Percentiles rank a stretch among this genome's conserved stretches.
Evolutionary conservation across 2,888 invertebrate genomes (phyloP).

Genomic region (Stenichneumon culpator): DNA sequence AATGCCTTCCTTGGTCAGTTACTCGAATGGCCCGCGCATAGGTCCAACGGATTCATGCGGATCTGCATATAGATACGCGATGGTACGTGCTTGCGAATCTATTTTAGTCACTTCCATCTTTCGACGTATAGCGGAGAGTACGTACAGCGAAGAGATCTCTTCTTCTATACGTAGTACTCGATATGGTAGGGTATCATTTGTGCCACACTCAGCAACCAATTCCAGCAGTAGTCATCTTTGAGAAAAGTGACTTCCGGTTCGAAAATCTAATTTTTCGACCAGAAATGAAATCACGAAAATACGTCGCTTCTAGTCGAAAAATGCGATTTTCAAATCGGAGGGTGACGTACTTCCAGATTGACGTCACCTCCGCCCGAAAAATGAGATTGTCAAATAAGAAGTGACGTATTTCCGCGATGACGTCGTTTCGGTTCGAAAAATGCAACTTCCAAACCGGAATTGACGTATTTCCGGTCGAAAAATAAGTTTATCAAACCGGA

Average conservation of each 20-base stretch:
- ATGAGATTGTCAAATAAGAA: too few species aligned
- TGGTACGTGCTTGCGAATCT: conserved; percentile 45
- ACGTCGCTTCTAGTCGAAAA: too few species aligned
- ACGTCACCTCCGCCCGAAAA: too few species aligned
- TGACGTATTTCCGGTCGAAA: too few species aligned
- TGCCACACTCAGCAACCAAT: background rate
- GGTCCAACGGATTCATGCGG: conserved; percentile 29
- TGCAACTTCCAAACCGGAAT: too few species aligned
- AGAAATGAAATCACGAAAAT: too few species aligned
- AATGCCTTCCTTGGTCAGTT: conserved; percentile 60
- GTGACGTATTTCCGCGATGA: too few species aligned
- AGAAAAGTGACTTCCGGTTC: background rate
- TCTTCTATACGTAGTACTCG: background rate
- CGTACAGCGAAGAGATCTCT: conserved; percentile 11
- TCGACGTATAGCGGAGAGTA: conserved; percentile 13
- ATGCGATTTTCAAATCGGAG: too few species aligned
- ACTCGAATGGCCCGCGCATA: conserved; percentile 45
- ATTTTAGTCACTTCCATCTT: conserved; percentile 49
- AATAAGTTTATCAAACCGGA: too few species aligned
- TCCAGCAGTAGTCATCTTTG: background rate
- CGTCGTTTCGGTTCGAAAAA: too few species aligned
- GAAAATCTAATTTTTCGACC: too few species aligned
- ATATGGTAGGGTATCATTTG: background rate
- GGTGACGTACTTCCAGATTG: too few species aligned
- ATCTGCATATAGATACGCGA: conserved; percentile 31